Evolutionary conservation across 2,113 vertebrate genomes (phyloP), one percentile per base, ranked within the genome.

Genomic region (Salvelinus namaycush): DNA sequence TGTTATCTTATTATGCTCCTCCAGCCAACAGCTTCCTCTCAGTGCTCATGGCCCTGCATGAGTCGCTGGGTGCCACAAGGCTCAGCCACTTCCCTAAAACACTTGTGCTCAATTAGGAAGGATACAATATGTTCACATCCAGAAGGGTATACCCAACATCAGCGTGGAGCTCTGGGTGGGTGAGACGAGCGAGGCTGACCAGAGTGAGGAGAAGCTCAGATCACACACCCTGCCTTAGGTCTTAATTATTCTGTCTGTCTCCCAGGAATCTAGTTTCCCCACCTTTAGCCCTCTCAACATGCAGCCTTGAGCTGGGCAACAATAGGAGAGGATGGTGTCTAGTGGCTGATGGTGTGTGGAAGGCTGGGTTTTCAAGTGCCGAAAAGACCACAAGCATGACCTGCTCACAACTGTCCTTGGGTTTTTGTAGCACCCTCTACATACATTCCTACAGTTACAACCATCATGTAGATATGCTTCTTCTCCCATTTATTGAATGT

Each of bases 1-100:
- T 72, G 72, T 26, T 70, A 70, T 72, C 78, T 87, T 87, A 78
- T 79, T 87, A 87, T 90, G 79, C 87, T 80, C 49, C 68, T 64
- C 73, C 44, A 54, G 34, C 79, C 83, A 76, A 74, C 75, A 3
- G 1, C 31, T 31, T 8, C 48, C 51, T 39, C 34, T 6, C 79
- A 72, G 76, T 77, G 84, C 83, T 69, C 3, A 69, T 84, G 70
- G 69, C 64, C 57, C 57, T 76, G 31, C 75, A 48, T 24, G 68
- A 70, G 16, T 16, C 67, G 24, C 1, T 73, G 70, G 76, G 68
- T 5, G 29, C 12, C 39, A 44, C 11, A 44, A 59, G 18, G 8
- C 54, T 34, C 57, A 14, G 27, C 72, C 57, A 26, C 62, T 9
- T 3, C 44, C 18, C 16, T 34, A 9, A 44, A 44, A 3, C 39